Base-by-base conservation (phyloP, 1,140 invertebrate species). In the Condylostylus longicornis region DNA sequence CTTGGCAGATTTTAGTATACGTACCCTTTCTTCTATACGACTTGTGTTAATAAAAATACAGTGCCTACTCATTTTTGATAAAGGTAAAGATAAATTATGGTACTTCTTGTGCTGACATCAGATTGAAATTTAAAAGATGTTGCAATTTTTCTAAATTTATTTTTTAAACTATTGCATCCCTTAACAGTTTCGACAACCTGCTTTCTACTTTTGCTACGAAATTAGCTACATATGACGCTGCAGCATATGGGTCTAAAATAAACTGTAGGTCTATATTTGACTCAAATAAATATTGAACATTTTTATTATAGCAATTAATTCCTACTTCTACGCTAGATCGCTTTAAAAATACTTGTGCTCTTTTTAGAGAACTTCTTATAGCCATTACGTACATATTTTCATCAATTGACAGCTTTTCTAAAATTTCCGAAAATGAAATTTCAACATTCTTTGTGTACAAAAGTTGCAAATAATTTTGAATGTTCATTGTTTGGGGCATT, bases 71-170 rank as follows among this genome's bases (percentile, higher is more conserved):
- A 6, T 18, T 17, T 18, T 33, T 18, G 32, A 33, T 33, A 33
- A 20, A 5, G 32, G 19, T 13, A 33, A 18, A 7, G 17, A 18
- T 33, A 18, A 18, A 7, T 15, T 9, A 18, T 18, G 19, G 13
- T 33, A 33, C 32, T 33, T 33, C 32, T 20, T 33, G 32, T 5
- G 32, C 32, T 18, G 32, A 33, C 12, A 33, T 33, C 5, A 18
- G 12, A 18, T 18, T 18, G 9, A 5, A 7, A 33, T 33, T 33
- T 33, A 33, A 33, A 33, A 33, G 17, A 20, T 13, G 14, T 33
- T 33, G 5, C 8, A 6, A 33, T 15, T 9, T 8, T 12, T 33
- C 9, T 17, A 6, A 7, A 33, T 5, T 18, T 18, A 8, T 7
- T 33, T 17, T 15, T 18, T 5, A 8, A 33, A 6, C 8, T 17